Evolutionary conservation across 2,888 invertebrate species (phyloP), one percentile per base, ranked within the genome.

Genomic region (Prenolepis imparis): DNA sequence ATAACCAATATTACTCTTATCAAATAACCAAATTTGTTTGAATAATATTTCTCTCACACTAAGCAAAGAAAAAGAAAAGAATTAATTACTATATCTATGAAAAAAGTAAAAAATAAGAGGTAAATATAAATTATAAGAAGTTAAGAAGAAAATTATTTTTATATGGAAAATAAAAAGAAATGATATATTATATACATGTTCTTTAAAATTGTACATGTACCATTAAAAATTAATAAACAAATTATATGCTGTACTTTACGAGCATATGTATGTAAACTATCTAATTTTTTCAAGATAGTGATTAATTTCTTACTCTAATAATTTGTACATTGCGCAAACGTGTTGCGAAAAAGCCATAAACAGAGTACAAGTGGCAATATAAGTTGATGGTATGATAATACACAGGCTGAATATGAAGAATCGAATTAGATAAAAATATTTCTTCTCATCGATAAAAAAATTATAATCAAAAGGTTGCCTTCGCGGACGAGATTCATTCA

Each of bases 321-420:
- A 57, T 5, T 77, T 15, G 41, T 28, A 77, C 77, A 77, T 77
- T 48, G 55, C 70, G 28, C 67, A 67, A 77, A n/a, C 55, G n/a
- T 77, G 77, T 57, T 68, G 68, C 41, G 24, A 15, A 12, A 77
- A 0, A 77, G 3, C 15, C 15, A 68, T 0, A 55, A 21, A 55
- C 2, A 57, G 8, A 32, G 28, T 15, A 5, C 4, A 3, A 55
- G 0, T 11, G 15, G 5, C 6, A 41, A 67, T 0, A 9, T 32
- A 21, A 67, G 28, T 15, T 28, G 41, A 0, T 21, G 12, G 12
- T 28, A 41, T 0, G 18, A 28, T 1, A 15, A 28, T 1, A 28
- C 21, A 0, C 11, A 39, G 15, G 9, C n/a, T 8, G n/a, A 12
- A 21, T 15, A 6, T 32, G 15, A 12, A 12, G 24, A 9, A 44